Percentiles rank a stretch among this genome's conserved stretches.
These are phyloP conservation scores for Drosophila parthenogenetica DNA, from an alignment of 2,888 invertebrate genomes.

Conservation along the genomic window DNA sequence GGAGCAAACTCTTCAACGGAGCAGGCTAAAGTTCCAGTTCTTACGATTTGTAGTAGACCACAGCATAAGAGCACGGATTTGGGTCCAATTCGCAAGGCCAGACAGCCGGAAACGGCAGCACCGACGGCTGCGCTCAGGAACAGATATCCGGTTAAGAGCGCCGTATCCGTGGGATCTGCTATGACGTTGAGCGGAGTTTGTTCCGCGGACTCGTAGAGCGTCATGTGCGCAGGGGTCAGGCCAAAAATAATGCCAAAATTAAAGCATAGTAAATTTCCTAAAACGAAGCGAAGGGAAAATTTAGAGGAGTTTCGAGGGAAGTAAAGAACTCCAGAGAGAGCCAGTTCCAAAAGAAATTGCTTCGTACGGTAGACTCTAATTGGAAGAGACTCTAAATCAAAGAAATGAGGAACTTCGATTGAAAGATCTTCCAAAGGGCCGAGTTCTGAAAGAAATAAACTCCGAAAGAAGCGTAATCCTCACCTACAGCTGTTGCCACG, in stretches of 20 bases:
- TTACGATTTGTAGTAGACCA: slow-evolving; percentile 83
- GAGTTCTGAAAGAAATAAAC: too few relatives aligned
- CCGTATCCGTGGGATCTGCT: slow-evolving; percentile 67
- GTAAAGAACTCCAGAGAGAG: too few relatives aligned
- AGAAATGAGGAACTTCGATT: too few relatives aligned
- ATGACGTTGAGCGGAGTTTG: slow-evolving; percentile 70
- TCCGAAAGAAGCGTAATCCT: not conserved
- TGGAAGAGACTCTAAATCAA: too few relatives aligned
- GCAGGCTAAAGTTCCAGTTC: too few relatives aligned
- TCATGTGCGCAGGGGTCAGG: slow-evolving; percentile 79
- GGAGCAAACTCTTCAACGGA: not conserved
- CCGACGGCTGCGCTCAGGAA: slow-evolving; percentile 79
- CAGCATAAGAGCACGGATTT: slow-evolving; percentile 73
- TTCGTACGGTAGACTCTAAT: too few relatives aligned
- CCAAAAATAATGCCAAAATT: slow-evolving; percentile 83
- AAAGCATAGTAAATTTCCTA: slow-evolving; percentile 80
- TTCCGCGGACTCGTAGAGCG: slow-evolving; percentile 71
- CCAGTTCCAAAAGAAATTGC: too few relatives aligned
- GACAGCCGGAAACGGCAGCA: slow-evolving; percentile 72
- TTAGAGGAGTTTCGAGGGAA: too few relatives aligned
- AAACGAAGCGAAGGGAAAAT: not conserved
- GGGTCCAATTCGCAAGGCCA: slow-evolving; percentile 77
- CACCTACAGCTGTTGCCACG: slow-evolving; percentile 70
- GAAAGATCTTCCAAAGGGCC: too few relatives aligned
- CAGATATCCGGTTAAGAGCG: slow-evolving; percentile 74